Evolutionary conservation across 2,888 invertebrate species (phyloP), one percentile per base, ranked within the genome.

Genomic region (Unio delphinus): DNA sequence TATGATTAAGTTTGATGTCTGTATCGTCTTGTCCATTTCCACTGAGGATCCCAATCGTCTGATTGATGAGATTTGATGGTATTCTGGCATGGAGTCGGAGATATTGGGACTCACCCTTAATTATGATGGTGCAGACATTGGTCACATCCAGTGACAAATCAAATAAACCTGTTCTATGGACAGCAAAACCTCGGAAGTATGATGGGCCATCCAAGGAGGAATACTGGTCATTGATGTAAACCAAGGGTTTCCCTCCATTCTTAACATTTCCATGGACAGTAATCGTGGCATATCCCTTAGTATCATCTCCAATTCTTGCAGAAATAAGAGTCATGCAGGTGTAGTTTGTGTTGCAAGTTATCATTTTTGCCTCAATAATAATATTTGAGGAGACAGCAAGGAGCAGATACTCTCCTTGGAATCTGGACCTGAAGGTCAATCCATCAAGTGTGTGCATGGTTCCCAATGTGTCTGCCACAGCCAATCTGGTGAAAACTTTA

Each of bases 291-390:
- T 75, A 81, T 2, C 82, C 82, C 34, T 65, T 68, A 17, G 68
- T 57, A 20, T 55, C 56, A 58, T 83, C 80, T 4, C 83, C 83
- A 1, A 80, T 76, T 64, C 81, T 67, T 5, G 76, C 70, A 18
- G 77, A 79, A 54, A 84, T 61, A 55, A 83, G 78, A 23, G 80
- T 70, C 28, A 77, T 58, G 61, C 85, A 85, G 45, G 80, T 76
- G 68, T 73, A 82, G 65, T 80, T 82, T 61, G 80, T 75, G 61
- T 80, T 75, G 59, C 85, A 85, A 3, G 78, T 74, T 8, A 85
- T 71, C 69, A 81, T 75, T 60, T 82, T 85, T 30, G 77, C 83
- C 68, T 81, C 73, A 15, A 84, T 70, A 20, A 80, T 64, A 3
- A 84, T 28, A 11, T 78, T 74, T 54, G 74, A 69, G 17, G 74